Conservation (phyloP, 37 sponge, comb jelly and placozoan species). For the Axinella damicornis region DNA sequence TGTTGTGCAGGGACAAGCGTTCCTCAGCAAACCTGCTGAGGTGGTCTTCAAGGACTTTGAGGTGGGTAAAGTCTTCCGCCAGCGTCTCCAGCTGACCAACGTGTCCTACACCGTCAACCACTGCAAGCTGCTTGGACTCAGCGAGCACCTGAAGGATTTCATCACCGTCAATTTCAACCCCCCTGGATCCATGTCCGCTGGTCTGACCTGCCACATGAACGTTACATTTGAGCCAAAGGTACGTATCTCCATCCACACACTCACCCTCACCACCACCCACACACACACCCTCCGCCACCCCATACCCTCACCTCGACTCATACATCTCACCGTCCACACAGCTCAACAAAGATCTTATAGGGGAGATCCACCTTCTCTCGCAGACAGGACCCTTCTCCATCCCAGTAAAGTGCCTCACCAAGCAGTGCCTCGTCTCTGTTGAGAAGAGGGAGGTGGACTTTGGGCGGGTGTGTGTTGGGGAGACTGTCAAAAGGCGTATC, state of each 20-base stretch:
- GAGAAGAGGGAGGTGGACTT: conserved; percentile 66
- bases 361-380: conserved; percentile 73
- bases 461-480: conserved; percentile 88
- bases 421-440: conserved; percentile 67
- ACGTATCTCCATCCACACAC: neutral
- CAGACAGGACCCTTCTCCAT: conserved; percentile 95
- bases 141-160: conserved; percentile 78
- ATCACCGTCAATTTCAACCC: conserved; percentile 82
- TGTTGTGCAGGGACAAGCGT: conserved; percentile 72
- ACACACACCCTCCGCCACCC: neutral
- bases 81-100: conserved; percentile 84
- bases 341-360: conserved; percentile 80
- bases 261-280: neutral
- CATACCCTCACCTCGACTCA: too few relatives aligned
- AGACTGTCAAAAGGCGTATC: conserved; percentile 50
- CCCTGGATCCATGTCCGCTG: conserved; percentile 95
- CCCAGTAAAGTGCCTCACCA: conserved; percentile 78
- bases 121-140: conserved; percentile 80
- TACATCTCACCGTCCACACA: too few relatives aligned
- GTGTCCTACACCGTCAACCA: conserved; percentile 94
- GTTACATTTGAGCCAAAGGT: conserved; percentile 90
- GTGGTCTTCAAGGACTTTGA: conserved; percentile 89
- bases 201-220: conserved; percentile 86
- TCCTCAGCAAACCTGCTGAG: conserved; percentile 84
- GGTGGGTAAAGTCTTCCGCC: conserved; percentile 66